Conservation (phyloP, 2,888 invertebrate species). For the Muschampia plurimacula region DNA sequence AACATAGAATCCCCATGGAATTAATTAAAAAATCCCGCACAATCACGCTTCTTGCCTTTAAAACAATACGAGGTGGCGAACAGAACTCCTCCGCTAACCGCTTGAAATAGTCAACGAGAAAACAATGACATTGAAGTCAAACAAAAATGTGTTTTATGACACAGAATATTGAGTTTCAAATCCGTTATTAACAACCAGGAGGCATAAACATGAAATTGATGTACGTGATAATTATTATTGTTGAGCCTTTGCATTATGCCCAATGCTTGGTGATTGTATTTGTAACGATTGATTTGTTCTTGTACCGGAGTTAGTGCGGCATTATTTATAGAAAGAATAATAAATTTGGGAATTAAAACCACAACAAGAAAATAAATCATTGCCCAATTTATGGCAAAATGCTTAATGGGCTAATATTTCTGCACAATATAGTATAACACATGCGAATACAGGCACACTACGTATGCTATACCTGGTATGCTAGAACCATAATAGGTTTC, state of each 20-base stretch:
- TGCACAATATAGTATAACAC: too few species aligned
- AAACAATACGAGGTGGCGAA: conserved; percentile 13
- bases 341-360: too few species aligned
- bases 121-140: conserved; percentile 2
- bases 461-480: too few species aligned
- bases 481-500: too few species aligned
- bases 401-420: too few species aligned
- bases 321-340: too few species aligned
- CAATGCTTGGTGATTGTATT: too few species aligned
- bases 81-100: conserved; percentile 2
- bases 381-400: too few species aligned
- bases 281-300: too few species aligned
- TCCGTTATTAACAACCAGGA: not conserved
- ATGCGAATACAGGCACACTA: too few species aligned
- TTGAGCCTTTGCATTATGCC: not conserved
- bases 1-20: conserved; percentile 10
- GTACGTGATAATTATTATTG: not conserved
- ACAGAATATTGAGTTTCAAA: not conserved
- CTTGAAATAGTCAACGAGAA: conserved; percentile 12
- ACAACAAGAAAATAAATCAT: too few species aligned
- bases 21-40: conserved; percentile 11
- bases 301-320: too few species aligned
- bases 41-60: not conserved
- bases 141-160: not conserved
- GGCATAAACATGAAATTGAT: conserved; percentile 6